Evolutionary conservation across 1,140 invertebrate genomes (phyloP), one percentile per base, ranked within the genome.

Genomic region (Pollicipes pollicipes): DNA sequence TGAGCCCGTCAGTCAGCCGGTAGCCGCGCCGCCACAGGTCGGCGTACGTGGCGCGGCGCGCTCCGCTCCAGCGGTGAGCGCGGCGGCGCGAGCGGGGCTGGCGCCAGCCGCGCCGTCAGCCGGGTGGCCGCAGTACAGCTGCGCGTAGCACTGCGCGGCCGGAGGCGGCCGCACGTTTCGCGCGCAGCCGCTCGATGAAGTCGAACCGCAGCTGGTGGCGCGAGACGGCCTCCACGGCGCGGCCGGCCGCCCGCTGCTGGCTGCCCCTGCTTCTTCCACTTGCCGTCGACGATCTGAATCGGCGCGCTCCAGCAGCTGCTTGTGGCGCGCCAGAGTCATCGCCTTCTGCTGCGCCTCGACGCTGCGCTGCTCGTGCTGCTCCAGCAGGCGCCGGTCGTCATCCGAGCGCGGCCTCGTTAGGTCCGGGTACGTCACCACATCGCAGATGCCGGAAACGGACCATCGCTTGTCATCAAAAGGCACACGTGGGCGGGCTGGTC

Each of bases 1-100:
- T 85, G 8, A 75, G 70, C 21, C 84, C 84, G 30, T 75, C 75
- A 13, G 83, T 83, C 8, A 85, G 71, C 72, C 78, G 83, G 73
- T 81, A 80, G 8, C 80, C 81, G 75, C 79, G 77, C 66, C 78
- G 75, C 83, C 83, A 84, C 26, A 85, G 75, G 74, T 85, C 80
- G 69, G 76, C 76, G 74, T 81, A 85, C 0, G 83, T 81, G 21
- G 66, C 66, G 6, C 35, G 35, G 35, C 35, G 35, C 17, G n/a
- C n/a, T n/a, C n/a, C n/a, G n/a, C n/a, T n/a, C n/a, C n/a, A n/a
- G n/a, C n/a, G n/a, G 35, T 35, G 35, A 6, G 35, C 35, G 35
- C 35, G 35, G 35, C 35, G 17, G 35, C 6, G 35, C 17, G 6
- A 17, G 35, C 35, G 6, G 35, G 6, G 17, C 35, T 17, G 6